phyloP scores from a whole-genome alignment of 2,797 vertebrate species.

The Onychomys torridus region DNA sequence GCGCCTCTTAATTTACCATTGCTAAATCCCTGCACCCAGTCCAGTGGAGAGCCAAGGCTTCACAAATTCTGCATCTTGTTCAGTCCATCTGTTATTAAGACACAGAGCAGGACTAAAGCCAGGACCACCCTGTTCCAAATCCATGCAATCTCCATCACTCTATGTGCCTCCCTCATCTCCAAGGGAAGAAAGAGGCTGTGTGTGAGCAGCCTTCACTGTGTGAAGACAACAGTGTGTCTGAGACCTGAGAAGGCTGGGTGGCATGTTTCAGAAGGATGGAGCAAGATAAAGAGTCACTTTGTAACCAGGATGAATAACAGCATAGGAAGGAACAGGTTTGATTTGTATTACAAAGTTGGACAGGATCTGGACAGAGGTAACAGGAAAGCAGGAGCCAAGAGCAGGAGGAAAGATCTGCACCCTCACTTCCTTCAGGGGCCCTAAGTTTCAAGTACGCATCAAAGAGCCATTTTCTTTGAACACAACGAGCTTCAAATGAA shows the following conservation, averaged over 20 bases:
- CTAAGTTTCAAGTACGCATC: background rate
- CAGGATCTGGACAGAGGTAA: background rate
- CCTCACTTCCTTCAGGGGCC: background rate
- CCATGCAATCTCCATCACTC: background rate
- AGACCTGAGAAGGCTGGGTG: background rate
- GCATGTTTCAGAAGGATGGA: background rate
- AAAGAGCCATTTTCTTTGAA: conserved; percentile 45
- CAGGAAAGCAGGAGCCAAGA: background rate
- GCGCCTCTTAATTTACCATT: too few species aligned
- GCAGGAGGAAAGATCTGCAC: background rate
- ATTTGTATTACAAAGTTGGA: conserved; percentile 48
- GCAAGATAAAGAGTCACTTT: conserved; percentile 61
- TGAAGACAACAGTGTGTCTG: background rate
- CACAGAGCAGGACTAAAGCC: background rate
- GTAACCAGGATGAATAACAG: conserved; percentile 44
- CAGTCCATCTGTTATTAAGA: background rate
- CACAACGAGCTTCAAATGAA: conserved; percentile 33
- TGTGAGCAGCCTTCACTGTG: background rate
- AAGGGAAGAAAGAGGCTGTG: background rate
- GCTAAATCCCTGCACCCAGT: background rate
- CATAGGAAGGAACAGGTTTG: conserved; percentile 44
- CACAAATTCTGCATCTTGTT: background rate
- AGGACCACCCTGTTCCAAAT: background rate
- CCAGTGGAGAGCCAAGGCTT: background rate
- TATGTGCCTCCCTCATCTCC: background rate